Evolutionary conservation across 2,888 invertebrate genomes (phyloP).

Genomic region (Lithodes maja): DNA sequence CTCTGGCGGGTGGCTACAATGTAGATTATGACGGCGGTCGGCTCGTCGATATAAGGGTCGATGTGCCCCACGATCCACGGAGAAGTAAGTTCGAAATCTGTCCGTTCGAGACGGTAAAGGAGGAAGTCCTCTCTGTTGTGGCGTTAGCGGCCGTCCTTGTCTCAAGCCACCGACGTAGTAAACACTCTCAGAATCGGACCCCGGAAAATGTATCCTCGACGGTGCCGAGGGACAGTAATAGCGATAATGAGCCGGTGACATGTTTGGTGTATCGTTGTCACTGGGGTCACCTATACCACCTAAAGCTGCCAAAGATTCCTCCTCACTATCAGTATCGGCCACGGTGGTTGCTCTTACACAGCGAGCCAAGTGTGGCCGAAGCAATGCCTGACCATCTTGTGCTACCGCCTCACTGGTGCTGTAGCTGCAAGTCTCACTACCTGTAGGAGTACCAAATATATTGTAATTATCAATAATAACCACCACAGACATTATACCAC

Average conservation of each 20-base stretch:
- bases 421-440: conserved; percentile 66
- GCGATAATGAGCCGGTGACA: conserved; percentile 55
- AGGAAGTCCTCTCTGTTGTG: conserved; percentile 57
- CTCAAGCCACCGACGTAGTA: conserved; percentile 56
- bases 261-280: conserved; percentile 56
- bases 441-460: conserved; percentile 12
- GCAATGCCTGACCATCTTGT: conserved; percentile 57
- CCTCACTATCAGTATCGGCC: conserved; percentile 64
- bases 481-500: neutral
- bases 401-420: conserved; percentile 64
- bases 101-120: conserved; percentile 65
- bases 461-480: neutral
- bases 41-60: conserved; percentile 6
- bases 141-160: conserved; percentile 49
- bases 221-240: conserved; percentile 65
- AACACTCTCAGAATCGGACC: conserved; percentile 50
- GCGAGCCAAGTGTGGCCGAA: conserved; percentile 30
- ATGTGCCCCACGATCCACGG: conserved; percentile 49
- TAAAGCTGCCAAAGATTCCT: conserved; percentile 51
- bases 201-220: conserved; percentile 42
- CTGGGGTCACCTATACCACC: conserved; percentile 39
- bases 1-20: conserved; percentile 48
- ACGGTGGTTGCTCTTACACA: conserved; percentile 22
- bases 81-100: conserved; percentile 64
- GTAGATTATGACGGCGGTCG: conserved; percentile 27